These are phyloP conservation scores for Chrosomus eos DNA, from an alignment of 2,797 vertebrate species.

Conservation along the genomic window DNA sequence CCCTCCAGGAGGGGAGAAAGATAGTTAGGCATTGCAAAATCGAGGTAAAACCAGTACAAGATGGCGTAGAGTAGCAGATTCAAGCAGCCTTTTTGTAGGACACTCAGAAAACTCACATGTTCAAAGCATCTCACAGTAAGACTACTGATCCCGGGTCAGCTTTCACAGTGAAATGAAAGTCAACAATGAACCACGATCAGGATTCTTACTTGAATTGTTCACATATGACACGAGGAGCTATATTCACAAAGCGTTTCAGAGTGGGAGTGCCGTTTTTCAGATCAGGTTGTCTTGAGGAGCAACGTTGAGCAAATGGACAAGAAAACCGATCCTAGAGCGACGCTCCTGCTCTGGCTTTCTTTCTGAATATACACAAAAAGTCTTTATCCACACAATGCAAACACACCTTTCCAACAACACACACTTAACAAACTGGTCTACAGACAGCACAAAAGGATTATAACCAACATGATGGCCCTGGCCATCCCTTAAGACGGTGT, in stretches of 20 bases:
- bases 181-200: constrained; percentile 43
- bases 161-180: neutral
- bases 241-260: constrained; percentile 45
- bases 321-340: constrained; percentile 28
- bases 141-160: constrained; percentile 36
- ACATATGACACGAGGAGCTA: constrained; percentile 36
- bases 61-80: constrained; percentile 34
- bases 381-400: constrained; percentile 57
- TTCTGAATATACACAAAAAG: constrained; percentile 52
- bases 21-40: constrained; percentile 66
- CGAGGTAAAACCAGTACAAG: constrained; percentile 30
- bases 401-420: constrained; percentile 52
- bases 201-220: constrained; percentile 39
- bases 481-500: constrained; percentile 63
- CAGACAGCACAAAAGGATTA: constrained; percentile 73
- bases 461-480: constrained; percentile 58
- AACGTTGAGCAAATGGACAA: neutral
- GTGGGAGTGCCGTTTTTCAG: constrained; percentile 57
- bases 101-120: constrained; percentile 33
- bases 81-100: constrained; percentile 28
- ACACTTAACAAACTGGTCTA: constrained; percentile 63
- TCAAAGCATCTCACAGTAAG: constrained; percentile 39
- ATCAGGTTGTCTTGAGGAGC: neutral
- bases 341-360: constrained; percentile 24
- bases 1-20: constrained; percentile 63